A percentile compares a stretch with the other conserved stretches of the same genome.
Conservation (phyloP, 2,888 invertebrate genomes). For the Sinhomidia bicolor region DNA sequence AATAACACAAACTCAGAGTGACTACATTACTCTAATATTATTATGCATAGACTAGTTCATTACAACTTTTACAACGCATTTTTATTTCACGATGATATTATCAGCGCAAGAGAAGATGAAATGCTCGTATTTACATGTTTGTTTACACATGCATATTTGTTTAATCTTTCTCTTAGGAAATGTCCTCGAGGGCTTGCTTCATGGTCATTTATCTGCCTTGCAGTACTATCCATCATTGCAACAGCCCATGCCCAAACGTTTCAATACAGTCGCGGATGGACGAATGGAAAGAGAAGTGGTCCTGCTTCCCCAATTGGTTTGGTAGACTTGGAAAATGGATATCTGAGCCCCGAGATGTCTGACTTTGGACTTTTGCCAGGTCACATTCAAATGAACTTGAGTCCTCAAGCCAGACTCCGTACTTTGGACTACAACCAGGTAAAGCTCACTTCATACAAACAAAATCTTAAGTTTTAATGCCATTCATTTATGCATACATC, state of each 20-base stretch:
- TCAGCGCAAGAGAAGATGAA: too few species aligned
- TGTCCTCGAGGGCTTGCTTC: slow-evolving; percentile 8
- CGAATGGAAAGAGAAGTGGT: slow-evolving; percentile 84
- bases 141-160: background rate
- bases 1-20: too few species aligned
- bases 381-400: slow-evolving; percentile 72
- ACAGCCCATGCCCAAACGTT: slow-evolving; percentile 86
- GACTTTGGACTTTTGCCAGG: slow-evolving; percentile 65
- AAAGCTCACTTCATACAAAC: background rate
- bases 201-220: slow-evolving; percentile 79
- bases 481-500: background rate
- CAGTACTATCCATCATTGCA: slow-evolving; percentile 83
- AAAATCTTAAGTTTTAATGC: background rate
- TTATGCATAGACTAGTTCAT: too few species aligned
- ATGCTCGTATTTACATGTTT: too few species aligned
- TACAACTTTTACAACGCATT: too few species aligned
- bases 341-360: slow-evolving; percentile 52
- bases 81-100: too few species aligned
- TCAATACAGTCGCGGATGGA: slow-evolving; percentile 90
- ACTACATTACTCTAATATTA: too few species aligned
- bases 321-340: slow-evolving; percentile 61
- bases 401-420: slow-evolving; percentile 74
- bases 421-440: slow-evolving; percentile 76
- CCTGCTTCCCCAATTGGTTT: slow-evolving; percentile 38
- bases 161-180: slow-evolving; percentile 3